Percentiles rank a stretch among this genome's conserved stretches.
Evolutionary conservation across 2,113 vertebrate genomes (phyloP).

Genomic region (Nerophis lumbriciformis): DNA sequence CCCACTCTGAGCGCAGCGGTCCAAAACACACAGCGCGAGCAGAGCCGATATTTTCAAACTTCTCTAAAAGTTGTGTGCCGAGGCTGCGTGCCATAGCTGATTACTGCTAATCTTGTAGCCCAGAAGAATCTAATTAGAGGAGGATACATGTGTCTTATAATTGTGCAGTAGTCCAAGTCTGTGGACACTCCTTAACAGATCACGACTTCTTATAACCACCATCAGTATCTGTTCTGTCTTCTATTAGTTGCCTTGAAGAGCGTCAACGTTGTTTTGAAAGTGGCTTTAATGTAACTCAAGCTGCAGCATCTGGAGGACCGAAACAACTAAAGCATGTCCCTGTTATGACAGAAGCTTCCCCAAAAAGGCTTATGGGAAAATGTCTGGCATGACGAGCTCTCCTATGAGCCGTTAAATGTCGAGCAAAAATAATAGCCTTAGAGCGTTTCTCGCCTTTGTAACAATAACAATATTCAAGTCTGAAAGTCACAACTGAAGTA

Average conservation of each 20-base stretch:
- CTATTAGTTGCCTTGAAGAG: constrained; percentile 8
- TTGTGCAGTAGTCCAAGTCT: constrained; percentile 22
- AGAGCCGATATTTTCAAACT: constrained; percentile 6
- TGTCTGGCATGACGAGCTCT: constrained; percentile 55
- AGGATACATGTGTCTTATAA: constrained; percentile 49
- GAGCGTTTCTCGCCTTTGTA: constrained; percentile 25
- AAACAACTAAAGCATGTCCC: constrained; percentile 64
- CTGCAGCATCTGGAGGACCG: constrained; percentile 67
- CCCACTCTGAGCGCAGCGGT: constrained; percentile 38
- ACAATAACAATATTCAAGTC: constrained; percentile 44
- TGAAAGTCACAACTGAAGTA: constrained; percentile 35
- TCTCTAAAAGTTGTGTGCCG: background rate
- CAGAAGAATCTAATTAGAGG: constrained; percentile 55
- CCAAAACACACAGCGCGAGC: constrained; percentile 48
- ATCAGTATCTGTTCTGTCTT: constrained; percentile 12
- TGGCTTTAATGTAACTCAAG: constrained; percentile 53
- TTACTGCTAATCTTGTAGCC: constrained; percentile 39
- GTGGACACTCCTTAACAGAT: constrained; percentile 3
- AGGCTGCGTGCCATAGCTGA: constrained; percentile 37
- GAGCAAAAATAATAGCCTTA: constrained; percentile 52
- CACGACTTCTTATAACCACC: background rate
- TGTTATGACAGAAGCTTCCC: constrained; percentile 51
- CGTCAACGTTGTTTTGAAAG: constrained; percentile 45
- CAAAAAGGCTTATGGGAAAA: constrained; percentile 68
- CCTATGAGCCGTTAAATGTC: constrained; percentile 55